Conservation (phyloP, 2,113 vertebrate genomes). For the Calidris pygmaea region DNA sequence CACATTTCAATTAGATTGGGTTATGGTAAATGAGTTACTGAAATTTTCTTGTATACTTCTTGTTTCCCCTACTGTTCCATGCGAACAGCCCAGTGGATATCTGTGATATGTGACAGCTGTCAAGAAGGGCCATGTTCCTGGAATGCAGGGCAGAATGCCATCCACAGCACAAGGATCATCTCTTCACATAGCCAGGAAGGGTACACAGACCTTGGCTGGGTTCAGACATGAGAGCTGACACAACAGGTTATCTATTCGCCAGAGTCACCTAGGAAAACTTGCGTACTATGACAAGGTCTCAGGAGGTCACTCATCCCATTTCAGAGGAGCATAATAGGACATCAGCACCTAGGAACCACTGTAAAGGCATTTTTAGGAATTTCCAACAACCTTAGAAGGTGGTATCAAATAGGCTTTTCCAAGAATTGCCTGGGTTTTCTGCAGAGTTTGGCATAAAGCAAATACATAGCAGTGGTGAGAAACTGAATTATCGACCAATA, state of each 20-base stretch:
- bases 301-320: not conserved
- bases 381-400: not conserved
- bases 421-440: not conserved
- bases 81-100: not conserved
- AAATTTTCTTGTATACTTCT: not conserved
- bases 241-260: slow-evolving; percentile 32
- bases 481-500: not conserved
- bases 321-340: not conserved
- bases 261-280: slow-evolving; percentile 52
- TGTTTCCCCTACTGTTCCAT: not conserved
- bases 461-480: rapidly evolving
- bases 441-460: not conserved
- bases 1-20: not conserved
- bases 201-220: slow-evolving; percentile 41
- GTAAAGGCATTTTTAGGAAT: not conserved
- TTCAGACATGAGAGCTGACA: slow-evolving; percentile 19
- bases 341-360: not conserved
- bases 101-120: slow-evolving; percentile 37
- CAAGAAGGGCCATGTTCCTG: slow-evolving; percentile 41
- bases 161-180: slow-evolving; percentile 45
- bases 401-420: not conserved
- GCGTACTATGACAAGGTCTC: not conserved
- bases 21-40: not conserved
- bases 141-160: slow-evolving; percentile 40
- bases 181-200: slow-evolving; percentile 51